Evolutionary conservation across 2,888 invertebrate genomes (phyloP).

Genomic region (Drosophila maculinotata): DNA sequence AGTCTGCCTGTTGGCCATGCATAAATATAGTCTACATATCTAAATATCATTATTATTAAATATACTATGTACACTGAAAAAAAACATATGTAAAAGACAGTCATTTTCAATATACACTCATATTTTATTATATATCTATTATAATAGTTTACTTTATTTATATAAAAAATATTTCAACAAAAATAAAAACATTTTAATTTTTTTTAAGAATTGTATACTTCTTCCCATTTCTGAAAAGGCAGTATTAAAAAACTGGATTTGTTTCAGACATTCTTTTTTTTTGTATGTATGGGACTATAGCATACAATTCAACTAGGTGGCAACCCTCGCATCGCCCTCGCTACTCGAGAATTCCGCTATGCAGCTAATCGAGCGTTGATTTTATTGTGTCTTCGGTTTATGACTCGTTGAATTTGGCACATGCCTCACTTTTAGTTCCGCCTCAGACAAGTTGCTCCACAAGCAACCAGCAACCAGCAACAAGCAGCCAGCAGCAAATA

Average conservation of each 20-base stretch:
- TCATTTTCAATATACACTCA: too few species aligned
- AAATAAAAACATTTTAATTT: too few species aligned
- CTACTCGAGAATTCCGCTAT: too few species aligned
- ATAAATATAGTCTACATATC: slow-evolving; percentile 42
- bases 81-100: not conserved
- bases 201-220: too few species aligned
- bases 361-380: slow-evolving; percentile 55
- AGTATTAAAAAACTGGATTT: too few species aligned
- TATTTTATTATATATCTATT: not conserved
- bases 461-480: slow-evolving; percentile 3
- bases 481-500: not conserved
- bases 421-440: slow-evolving; percentile 37
- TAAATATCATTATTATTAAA: slow-evolving; percentile 46
- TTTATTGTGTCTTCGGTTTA: slow-evolving; percentile 76
- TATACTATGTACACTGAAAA: not conserved
- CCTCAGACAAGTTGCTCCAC: slow-evolving; percentile 41
- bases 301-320: too few species aligned
- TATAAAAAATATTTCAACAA: too few species aligned
- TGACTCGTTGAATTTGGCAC: slow-evolving; percentile 76
- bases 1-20: slow-evolving; percentile 56
- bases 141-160: too few species aligned
- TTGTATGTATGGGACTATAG: not conserved
- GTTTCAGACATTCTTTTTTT: too few species aligned
- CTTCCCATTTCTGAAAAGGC: too few species aligned
- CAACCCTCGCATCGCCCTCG: not conserved